A percentile compares a stretch with the other conserved stretches of the same genome.
Evolutionary conservation across 2,113 vertebrate species (phyloP).

Genomic region (Microcebus griseorufus): DNA sequence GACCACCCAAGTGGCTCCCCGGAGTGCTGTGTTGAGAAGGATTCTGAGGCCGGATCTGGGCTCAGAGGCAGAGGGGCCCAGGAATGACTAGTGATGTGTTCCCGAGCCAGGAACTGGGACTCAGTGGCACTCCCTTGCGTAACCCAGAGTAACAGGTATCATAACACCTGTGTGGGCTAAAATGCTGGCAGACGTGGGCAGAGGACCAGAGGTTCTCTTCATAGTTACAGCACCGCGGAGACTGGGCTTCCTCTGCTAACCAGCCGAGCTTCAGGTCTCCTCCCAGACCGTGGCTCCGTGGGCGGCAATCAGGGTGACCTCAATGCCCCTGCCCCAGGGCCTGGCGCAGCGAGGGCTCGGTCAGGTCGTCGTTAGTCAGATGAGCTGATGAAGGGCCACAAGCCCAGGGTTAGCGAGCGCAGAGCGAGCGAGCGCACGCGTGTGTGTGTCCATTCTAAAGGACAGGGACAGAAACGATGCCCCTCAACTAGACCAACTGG

Average conservation of each 20-base stretch:
- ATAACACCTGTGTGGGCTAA: rapidly evolving
- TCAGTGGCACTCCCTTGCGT: rapidly evolving
- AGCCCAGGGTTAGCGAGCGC: neutral
- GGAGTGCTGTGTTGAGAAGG: neutral
- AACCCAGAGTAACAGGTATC: rapidly evolving
- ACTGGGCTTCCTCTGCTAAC: neutral
- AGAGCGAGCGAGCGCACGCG: rapidly evolving
- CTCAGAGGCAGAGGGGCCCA: neutral
- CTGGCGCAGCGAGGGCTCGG: neutral
- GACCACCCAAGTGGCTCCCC: rapidly evolving
- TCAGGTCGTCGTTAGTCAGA: neutral
- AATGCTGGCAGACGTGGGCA: neutral
- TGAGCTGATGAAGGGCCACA: neutral
- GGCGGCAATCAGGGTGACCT: rapidly evolving
- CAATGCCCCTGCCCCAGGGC: neutral
- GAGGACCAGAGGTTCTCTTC: too few relatives aligned
- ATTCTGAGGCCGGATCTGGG: neutral
- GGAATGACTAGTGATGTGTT: rapidly evolving
- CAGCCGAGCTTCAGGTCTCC: neutral
- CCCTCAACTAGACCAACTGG: neutral
- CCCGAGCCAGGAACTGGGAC: neutral
- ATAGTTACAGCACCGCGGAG: rapidly evolving
- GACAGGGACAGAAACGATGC: neutral
- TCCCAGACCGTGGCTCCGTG: neutral
- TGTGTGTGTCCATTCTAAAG: neutral